Conservation (phyloP, 2,113 vertebrate species). For the Cheirogaleus medius region DNA sequence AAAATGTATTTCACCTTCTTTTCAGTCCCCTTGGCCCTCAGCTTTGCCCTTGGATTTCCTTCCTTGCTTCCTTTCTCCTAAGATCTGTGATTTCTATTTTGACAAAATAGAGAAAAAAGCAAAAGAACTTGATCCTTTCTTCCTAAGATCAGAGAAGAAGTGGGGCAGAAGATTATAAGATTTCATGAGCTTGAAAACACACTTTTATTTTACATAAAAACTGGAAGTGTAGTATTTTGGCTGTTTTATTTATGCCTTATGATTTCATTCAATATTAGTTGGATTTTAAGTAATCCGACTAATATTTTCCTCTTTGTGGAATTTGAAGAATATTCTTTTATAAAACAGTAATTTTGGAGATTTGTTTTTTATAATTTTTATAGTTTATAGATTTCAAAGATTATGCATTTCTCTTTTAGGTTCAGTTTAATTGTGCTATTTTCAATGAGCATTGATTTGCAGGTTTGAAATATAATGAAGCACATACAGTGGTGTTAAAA, state of each 20-base stretch:
- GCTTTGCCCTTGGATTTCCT: neutral
- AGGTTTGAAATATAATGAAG: slow-evolving; percentile 50
- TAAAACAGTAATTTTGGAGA: neutral
- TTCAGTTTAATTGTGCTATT: slow-evolving; percentile 36
- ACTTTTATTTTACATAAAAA: slow-evolving; percentile 41
- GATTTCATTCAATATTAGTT: slow-evolving; percentile 26
- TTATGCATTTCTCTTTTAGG: neutral
- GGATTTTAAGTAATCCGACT: neutral
- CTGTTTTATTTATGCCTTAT: slow-evolving; percentile 19
- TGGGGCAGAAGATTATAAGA: slow-evolving; percentile 33
- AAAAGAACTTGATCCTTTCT: slow-evolving; percentile 52
- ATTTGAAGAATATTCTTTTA: slow-evolving; percentile 38
- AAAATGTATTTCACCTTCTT: neutral
- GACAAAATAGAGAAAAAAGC: slow-evolving; percentile 6
- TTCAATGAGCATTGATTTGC: slow-evolving; percentile 17
- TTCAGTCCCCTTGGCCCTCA: neutral
- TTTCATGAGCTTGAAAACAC: neutral
- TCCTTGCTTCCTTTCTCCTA: neutral
- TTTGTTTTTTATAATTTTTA: slow-evolving; percentile 23
- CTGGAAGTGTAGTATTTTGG: neutral
- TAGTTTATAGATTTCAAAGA: neutral
- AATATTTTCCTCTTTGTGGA: slow-evolving; percentile 35
- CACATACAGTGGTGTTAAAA: neutral
- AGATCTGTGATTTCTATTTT: slow-evolving; percentile 36
- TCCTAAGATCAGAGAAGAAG: slow-evolving; percentile 22